Base-by-base conservation (phyloP, 2,797 vertebrate species). In the Setipinna tenuifilis region DNA sequence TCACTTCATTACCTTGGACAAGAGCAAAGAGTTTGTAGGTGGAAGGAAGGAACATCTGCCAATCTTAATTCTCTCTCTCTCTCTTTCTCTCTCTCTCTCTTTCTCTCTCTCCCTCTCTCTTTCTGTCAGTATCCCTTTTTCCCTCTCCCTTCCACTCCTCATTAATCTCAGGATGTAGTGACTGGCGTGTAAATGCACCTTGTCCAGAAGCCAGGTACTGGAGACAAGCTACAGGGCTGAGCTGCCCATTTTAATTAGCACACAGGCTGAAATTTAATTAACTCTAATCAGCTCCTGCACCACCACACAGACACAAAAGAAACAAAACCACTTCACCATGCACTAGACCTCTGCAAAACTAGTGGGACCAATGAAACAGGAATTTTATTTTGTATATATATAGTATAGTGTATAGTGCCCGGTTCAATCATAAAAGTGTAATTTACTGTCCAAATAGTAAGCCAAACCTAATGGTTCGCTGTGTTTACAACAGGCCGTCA, bases 161-260 rank as follows among this genome's bases (percentile, higher is more conserved):
- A 94, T 95, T 93, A 94, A 88, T 85, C 87, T 86, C 81, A 90
- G 91, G 93, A 91, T 58, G 75, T 87, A 91, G 93, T 88, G 86
- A 82, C 87, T n/a, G 85, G 87, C 89, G 90, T 85, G 85, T 90
- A 89, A 91, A 89, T 88, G 89, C 88, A 86, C 54, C 88, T 83
- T 78, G 89, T 91, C 89, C 90, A 78, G 87, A 90, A 86, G 90
- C 85, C 88, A 90, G 25, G 68, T 90, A 91, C n/a, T 16, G 59
- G 83, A 91, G 84, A 88, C 89, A 90, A 89, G 88, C 31, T 78
- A 89, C 83, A 85, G 88, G 31, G 31, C 71, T 87, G 87, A 87
- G 87, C 89, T 88, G 91, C 90, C 86, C 1, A 11, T 89, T 93
- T 92, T 94, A 93, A 94, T 94, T 93, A 92, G 90, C 35, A 21